Evolutionary conservation across 2,797 vertebrate species (phyloP).

Genomic region (Ambastaia sidthimunki): DNA sequence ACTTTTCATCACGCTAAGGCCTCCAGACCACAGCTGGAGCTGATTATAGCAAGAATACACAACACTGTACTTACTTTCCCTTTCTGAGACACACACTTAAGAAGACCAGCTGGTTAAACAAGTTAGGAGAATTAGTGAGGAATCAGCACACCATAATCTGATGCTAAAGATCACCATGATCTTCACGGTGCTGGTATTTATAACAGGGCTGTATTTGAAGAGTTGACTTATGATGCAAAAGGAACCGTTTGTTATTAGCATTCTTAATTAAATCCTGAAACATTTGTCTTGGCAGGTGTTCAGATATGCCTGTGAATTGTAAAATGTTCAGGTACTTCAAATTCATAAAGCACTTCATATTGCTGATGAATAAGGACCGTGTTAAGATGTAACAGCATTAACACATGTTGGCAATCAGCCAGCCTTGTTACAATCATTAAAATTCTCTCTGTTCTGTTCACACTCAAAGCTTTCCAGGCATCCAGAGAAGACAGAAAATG

Average conservation of each 20-base stretch:
- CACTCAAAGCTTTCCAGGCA: constrained; percentile 25
- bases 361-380: constrained; percentile 11
- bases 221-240: neutral
- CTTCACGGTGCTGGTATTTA: neutral
- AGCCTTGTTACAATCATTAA: constrained; percentile 24
- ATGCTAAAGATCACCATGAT: too few species aligned
- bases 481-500: constrained; percentile 1
- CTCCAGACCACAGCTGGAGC: constrained; percentile 80
- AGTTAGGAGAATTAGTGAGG: neutral
- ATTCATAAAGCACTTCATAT: neutral
- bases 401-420: constrained; percentile 30
- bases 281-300: constrained; percentile 1
- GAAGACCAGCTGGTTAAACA: neutral
- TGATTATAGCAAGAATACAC: constrained; percentile 66
- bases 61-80: constrained; percentile 46
- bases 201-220: neutral
- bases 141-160: neutral
- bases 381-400: constrained; percentile 16
- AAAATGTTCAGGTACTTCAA: neutral
- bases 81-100: constrained; percentile 30
- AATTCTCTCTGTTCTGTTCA: constrained; percentile 50
- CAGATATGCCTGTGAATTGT: neutral
- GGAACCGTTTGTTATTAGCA: neutral
- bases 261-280: constrained; percentile 11
- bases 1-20: constrained; percentile 75